Conservation (phyloP, 2,888 invertebrate species). For the Apotomis capreana region DNA sequence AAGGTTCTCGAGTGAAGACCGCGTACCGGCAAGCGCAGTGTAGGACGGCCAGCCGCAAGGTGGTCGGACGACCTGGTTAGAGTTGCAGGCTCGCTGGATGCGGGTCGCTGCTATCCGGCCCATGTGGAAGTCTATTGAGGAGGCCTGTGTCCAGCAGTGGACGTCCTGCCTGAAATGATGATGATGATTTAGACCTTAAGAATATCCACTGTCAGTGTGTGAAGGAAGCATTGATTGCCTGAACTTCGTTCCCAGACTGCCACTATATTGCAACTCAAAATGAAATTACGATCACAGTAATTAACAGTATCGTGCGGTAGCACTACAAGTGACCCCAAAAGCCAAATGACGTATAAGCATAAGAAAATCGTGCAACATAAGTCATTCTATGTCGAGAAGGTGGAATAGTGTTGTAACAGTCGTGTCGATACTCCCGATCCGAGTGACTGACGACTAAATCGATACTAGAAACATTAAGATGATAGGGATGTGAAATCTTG, state of each 20-base stretch:
- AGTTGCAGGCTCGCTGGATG: too few species aligned
- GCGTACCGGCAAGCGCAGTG: too few species aligned
- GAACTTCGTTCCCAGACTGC: conserved; percentile 4
- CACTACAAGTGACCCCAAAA: background rate
- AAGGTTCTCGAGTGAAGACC: too few species aligned
- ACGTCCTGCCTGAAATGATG: too few species aligned
- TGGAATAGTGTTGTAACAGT: conserved; percentile 12
- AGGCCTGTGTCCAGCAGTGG: too few species aligned
- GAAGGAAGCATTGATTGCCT: background rate
- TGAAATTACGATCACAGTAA: conserved; percentile 3
- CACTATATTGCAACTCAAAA: background rate
- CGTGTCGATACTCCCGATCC: conserved; percentile 14
- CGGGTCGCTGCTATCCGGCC: too few species aligned
- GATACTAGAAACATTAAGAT: background rate
- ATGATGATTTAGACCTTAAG: too few species aligned
- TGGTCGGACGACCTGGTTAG: too few species aligned
- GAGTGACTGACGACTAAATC: conserved; percentile 12
- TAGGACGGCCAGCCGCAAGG: too few species aligned
- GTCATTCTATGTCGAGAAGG: background rate
- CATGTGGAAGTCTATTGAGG: too few species aligned
- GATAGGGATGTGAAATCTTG: background rate
- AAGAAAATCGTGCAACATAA: background rate
- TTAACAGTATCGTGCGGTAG: conserved; percentile 17
- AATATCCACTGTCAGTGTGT: too few species aligned
- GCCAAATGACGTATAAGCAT: background rate